Evolutionary conservation across 2,888 invertebrate species (phyloP).

Genomic region (Holacanthella duospinosa): DNA sequence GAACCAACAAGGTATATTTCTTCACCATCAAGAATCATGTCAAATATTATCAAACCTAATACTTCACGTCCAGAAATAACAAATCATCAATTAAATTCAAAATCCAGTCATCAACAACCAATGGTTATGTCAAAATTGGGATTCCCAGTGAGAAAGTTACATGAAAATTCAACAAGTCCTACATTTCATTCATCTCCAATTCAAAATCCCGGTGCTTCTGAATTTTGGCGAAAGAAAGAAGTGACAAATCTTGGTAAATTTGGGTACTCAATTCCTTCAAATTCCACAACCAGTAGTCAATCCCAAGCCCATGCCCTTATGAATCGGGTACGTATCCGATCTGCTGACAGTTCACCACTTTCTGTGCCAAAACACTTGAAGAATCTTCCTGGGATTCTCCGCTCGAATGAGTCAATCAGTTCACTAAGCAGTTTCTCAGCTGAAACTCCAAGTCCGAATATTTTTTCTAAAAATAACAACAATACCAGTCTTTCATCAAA

Average conservation of each 20-base stretch:
- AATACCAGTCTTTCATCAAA: background rate
- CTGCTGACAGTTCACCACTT: constrained; percentile 34
- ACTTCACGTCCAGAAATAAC: background rate
- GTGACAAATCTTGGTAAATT: background rate
- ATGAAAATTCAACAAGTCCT: constrained; percentile 17
- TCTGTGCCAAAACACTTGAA: constrained; percentile 22
- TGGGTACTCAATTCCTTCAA: constrained; percentile 4
- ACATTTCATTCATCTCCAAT: constrained; percentile 23
- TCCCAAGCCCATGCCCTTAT: background rate
- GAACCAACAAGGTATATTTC: background rate
- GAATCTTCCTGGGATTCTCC: constrained; percentile 10
- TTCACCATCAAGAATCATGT: background rate
- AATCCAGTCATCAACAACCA: constrained; percentile 11
- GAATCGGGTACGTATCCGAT: constrained; percentile 25
- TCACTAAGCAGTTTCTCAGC: constrained; percentile 34
- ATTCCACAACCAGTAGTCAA: constrained; percentile 13
- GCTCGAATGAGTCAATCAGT: constrained; percentile 32
- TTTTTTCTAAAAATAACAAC: background rate
- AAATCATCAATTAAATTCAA: background rate
- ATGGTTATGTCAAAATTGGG: constrained; percentile 34
- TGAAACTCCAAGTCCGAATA: constrained; percentile 26
- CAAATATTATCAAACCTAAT: background rate
- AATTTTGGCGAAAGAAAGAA: constrained; percentile 36
- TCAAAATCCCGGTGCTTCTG: constrained; percentile 35
- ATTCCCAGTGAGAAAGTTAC: constrained; percentile 32